Percentiles rank a stretch among this genome's conserved stretches.
These are phyloP conservation scores for Neomonachus schauinslandi DNA, from an alignment of 2,113 vertebrate genomes.

Conservation along the genomic window DNA sequence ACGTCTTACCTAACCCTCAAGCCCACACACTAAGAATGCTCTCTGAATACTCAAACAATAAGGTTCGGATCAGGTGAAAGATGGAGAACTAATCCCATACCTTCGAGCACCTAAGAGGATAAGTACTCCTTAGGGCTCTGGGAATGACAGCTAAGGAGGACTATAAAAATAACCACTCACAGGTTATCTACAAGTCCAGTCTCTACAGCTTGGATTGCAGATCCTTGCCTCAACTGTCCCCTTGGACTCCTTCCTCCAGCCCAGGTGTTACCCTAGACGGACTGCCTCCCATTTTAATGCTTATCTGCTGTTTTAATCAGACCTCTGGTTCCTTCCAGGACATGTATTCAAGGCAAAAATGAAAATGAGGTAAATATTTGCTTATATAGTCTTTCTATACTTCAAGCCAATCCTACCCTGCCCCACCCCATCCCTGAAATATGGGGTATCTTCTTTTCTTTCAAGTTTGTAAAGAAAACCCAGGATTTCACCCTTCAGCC, in stretches of 20 bases:
- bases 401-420: background rate
- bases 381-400: background rate
- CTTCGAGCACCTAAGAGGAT: background rate
- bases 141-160: background rate
- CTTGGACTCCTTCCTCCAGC: background rate
- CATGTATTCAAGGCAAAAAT: background rate
- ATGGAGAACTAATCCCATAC: background rate
- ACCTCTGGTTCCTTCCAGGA: background rate
- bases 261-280: background rate
- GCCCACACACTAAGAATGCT: background rate
- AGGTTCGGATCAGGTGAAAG: background rate
- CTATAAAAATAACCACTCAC: background rate
- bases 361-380: background rate
- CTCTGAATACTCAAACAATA: background rate
- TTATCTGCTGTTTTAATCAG: conserved; percentile 21
- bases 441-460: background rate
- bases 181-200: background rate
- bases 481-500: background rate
- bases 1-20: background rate
- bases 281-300: background rate
- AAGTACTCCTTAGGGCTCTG: background rate
- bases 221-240: background rate
- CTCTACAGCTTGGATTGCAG: background rate
- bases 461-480: conserved; percentile 31
- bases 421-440: background rate